Conservation (phyloP, 2,113 vertebrate genomes). For the Pelodiscus sinensis region DNA sequence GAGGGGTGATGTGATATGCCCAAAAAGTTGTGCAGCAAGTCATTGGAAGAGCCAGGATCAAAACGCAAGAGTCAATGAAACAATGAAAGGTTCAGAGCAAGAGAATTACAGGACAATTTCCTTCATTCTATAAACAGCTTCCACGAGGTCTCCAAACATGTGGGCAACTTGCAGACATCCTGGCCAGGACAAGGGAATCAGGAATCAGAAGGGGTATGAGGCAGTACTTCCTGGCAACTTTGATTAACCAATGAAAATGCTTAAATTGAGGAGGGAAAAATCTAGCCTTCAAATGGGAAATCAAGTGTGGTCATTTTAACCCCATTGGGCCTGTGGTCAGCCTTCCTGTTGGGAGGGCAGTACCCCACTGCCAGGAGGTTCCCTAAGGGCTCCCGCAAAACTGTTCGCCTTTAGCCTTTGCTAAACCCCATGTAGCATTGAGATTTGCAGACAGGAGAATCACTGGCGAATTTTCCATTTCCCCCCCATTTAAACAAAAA, state of each 20-base stretch:
- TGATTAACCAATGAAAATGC: neutral
- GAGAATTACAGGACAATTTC: too few relatives aligned
- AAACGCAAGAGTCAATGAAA: neutral
- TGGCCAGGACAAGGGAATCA: neutral
- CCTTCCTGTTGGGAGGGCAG: neutral
- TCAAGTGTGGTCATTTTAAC: neutral
- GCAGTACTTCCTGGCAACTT: neutral
- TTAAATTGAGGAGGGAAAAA: neutral
- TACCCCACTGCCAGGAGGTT: neutral
- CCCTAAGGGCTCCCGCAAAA: constrained; percentile 47
- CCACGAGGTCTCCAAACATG: constrained; percentile 6
- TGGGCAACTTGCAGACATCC: neutral
- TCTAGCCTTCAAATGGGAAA: neutral
- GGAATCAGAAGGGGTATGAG: neutral
- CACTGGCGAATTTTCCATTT: neutral
- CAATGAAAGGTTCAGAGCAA: accelerated
- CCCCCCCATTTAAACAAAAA: neutral
- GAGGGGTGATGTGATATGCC: neutral
- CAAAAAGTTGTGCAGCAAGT: neutral
- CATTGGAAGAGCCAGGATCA: neutral
- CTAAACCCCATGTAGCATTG: neutral
- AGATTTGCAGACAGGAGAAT: neutral
- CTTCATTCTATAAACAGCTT: neutral
- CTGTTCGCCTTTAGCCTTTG: neutral
- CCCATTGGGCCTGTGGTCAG: neutral